Percentiles rank a stretch among this genome's conserved stretches.
Evolutionary conservation across 2,888 invertebrate species (phyloP).

Genomic region (Lomographa bimaculata): DNA sequence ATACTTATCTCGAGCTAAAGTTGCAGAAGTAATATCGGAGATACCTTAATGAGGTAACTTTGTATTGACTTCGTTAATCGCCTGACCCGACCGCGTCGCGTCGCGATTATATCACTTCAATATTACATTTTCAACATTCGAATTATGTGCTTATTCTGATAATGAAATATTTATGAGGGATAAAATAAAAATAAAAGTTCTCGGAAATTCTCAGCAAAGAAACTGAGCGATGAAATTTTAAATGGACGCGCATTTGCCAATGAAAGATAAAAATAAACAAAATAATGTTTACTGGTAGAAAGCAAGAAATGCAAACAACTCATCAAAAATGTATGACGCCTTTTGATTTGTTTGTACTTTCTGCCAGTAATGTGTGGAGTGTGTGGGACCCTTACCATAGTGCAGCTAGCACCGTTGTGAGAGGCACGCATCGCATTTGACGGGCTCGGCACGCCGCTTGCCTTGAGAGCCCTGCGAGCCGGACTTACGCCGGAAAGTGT

Average conservation of each 20-base stretch:
- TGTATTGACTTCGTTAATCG: slow-evolving; percentile 79
- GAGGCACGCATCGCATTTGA: slow-evolving; percentile 83
- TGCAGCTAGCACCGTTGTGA: slow-evolving; percentile 82
- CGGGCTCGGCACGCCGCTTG: slow-evolving; percentile 79
- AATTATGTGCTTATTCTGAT: slow-evolving; percentile 34
- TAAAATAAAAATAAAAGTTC: slow-evolving; percentile 40
- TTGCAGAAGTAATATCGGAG: slow-evolving; percentile 79
- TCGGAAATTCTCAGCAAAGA: slow-evolving; percentile 42
- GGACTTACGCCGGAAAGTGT: slow-evolving; percentile 84
- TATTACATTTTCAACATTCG: slow-evolving; percentile 20
- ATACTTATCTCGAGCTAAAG: slow-evolving; percentile 77
- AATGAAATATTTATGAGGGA: slow-evolving; percentile 30
- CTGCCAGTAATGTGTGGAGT: slow-evolving; percentile 53
- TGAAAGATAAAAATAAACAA: slow-evolving; percentile 41
- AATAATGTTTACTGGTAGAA: slow-evolving; percentile 48
- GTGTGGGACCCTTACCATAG: slow-evolving; percentile 75
- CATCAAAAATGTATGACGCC: slow-evolving; percentile 31
- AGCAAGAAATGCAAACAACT: slow-evolving; percentile 33
- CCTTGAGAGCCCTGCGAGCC: slow-evolving; percentile 80
- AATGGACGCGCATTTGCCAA: slow-evolving; percentile 71
- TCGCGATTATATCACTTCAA: slow-evolving; percentile 37
- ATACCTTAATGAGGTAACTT: slow-evolving; percentile 83
- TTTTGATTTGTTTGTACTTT: slow-evolving; percentile 40
- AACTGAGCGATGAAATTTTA: slow-evolving; percentile 45
- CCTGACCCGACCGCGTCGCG: slow-evolving; percentile 59